Base-by-base conservation (phyloP, 2,113 vertebrate species). In the Kobus ellipsiprymnus region DNA sequence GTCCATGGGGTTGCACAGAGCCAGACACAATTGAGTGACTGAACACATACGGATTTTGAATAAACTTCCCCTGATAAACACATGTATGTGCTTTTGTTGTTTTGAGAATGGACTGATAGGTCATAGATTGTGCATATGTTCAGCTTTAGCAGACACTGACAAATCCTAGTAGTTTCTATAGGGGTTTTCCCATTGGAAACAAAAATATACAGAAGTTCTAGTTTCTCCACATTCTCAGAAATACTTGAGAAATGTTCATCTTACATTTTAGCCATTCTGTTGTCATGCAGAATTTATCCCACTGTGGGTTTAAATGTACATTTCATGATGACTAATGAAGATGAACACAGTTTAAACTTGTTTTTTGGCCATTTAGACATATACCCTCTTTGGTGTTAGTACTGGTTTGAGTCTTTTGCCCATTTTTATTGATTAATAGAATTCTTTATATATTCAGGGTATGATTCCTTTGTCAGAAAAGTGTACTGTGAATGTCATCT, bases 221-320 rank as follows among this genome's bases (percentile, higher is more conserved):
- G 36, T 44, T 94, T 91, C 6, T 88, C 14, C 52, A 54, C 29
- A 40, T 71, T 16, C 40, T 96, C 55, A 93, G 17, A 89, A 50
- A 82, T 54, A 67, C 10, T 36, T 25, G 13, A 87, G 81, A 96
- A 90, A 52, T 60, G 50, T 15, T 13, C 54, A 86, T 91, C 78
- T 93, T 87, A 57, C 1, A 17, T 40, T 91, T 77, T 52, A 87
- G 12, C 23, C 15, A 33, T 59, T 91, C 48, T 55, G 4, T 78
- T 16, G 11, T 82, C 46, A 21, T 52, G 23, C 46, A 78, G 3
- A 33, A 67, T 29, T 29, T 60, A 59, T 46, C 25, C 82, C 25
- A 50, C 5, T 54, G 13, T 87, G 30, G 9, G 21, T 48, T 84
- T 71, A 77, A 71, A 85, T 78, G 7, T 93, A 30, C 14, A 40